Evolutionary conservation across 2,113 vertebrate species (phyloP).

Genomic region (Heterocephalus glaber): DNA sequence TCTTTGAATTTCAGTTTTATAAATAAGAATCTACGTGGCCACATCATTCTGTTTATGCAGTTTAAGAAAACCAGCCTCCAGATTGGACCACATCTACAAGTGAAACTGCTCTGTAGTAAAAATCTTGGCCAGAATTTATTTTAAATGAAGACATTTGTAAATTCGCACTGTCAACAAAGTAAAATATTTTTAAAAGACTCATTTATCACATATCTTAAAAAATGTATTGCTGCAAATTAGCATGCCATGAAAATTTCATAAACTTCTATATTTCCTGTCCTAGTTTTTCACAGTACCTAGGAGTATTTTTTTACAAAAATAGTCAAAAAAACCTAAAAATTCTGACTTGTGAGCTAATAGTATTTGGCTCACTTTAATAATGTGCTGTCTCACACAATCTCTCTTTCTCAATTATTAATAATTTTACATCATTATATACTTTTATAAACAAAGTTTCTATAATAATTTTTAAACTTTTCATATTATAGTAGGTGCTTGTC

Average conservation of each 20-base stretch:
- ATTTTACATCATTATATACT: background rate
- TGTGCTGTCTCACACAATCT: background rate
- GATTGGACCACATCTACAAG: background rate
- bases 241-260: background rate
- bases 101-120: background rate
- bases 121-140: background rate
- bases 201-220: background rate
- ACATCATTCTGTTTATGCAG: background rate
- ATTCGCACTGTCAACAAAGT: background rate
- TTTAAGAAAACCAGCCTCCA: background rate
- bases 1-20: constrained; percentile 32
- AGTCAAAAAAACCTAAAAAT: background rate
- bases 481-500: background rate
- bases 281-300: background rate
- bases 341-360: background rate
- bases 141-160: background rate
- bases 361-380: background rate
- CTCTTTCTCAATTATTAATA: background rate
- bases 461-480: background rate
- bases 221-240: background rate
- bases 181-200: background rate
- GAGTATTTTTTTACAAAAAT: background rate
- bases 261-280: background rate
- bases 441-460: background rate
- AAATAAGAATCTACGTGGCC: background rate